Conservation (phyloP, 2,797 vertebrate genomes). For the Glossophaga mutica region DNA sequence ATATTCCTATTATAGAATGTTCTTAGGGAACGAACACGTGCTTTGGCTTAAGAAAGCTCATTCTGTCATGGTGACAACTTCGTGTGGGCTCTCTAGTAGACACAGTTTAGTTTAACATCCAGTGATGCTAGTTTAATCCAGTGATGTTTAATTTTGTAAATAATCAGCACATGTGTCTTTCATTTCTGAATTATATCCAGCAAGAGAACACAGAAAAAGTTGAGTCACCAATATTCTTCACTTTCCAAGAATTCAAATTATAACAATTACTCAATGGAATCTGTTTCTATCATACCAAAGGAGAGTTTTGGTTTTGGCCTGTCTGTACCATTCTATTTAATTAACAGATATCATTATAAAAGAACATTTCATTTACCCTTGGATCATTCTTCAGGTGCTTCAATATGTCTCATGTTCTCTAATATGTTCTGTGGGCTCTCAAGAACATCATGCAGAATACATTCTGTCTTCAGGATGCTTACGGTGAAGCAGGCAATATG, state of each 20-base stretch:
- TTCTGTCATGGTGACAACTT: neutral
- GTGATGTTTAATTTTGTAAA: neutral
- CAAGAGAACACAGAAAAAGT: neutral
- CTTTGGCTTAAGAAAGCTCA: neutral
- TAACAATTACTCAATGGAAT: neutral
- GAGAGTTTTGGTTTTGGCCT: neutral
- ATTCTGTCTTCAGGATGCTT: neutral
- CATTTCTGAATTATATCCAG: conserved; percentile 4
- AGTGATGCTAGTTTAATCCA: too few relatives aligned
- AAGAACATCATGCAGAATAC: neutral
- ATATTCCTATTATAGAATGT: neutral
- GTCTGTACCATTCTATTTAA: neutral
- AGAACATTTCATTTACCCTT: neutral
- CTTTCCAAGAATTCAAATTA: conserved; percentile 35
- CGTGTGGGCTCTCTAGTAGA: neutral
- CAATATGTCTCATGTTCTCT: neutral
- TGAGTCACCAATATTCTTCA: neutral
- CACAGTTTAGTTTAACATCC: neutral
- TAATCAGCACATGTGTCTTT: neutral
- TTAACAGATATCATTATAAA: neutral
- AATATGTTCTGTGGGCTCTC: neutral
- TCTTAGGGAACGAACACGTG: neutral
- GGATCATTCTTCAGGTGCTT: neutral
- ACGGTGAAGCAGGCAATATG: neutral
- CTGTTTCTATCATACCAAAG: neutral